Base-by-base conservation (phyloP, 1,140 invertebrate species). In the Plectus sambesii region DNA sequence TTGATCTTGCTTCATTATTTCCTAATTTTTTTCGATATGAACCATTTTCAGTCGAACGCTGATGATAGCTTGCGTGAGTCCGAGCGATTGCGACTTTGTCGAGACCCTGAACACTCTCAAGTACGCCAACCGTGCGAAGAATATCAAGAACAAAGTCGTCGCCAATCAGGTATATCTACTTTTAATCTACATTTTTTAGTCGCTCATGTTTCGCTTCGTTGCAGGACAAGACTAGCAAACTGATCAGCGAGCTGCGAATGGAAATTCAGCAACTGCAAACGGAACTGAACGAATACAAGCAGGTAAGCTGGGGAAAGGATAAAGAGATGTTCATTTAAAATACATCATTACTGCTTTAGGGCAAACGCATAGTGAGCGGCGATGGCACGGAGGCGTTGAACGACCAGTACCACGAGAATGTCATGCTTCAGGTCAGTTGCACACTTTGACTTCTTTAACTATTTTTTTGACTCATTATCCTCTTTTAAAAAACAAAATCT, bases 61-160 rank as follows among this genome's bases (percentile, higher is more conserved):
- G 38, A 98, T 99, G 92, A 96, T 98, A 64, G 92, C 93, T 1
- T 98, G 93, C 72, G 81, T 97, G 22, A 93, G 87, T 20, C 90
- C 93, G 2, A 90, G 85, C 69, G 93, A 98, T 74, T 76, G 86
- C 49, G 93, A 99, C 74, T 98, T 97, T 70, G 92, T 94, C 82
- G 93, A 99, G 74, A 97, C 93, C 0, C 70, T 97, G 15, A 97
- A 94, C 70, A 97, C 93, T 0, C 70, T 98, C 12, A 93, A 94
- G 66, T 99, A 98, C 72, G 92, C 93, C 2, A 97, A 97, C 72
- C 73, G 93, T 56, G 93, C 93, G 1, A 76, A 88, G 38, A 97
- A 98, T 72, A 98, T 98, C 61, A 92, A 92, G 74, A 98, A 98
- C 73, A 86, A 86, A 64, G 84, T 65, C 19, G 57, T 59, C 2